Base-by-base conservation (phyloP, 2,113 vertebrate genomes). In the Pimephales promelas region DNA sequence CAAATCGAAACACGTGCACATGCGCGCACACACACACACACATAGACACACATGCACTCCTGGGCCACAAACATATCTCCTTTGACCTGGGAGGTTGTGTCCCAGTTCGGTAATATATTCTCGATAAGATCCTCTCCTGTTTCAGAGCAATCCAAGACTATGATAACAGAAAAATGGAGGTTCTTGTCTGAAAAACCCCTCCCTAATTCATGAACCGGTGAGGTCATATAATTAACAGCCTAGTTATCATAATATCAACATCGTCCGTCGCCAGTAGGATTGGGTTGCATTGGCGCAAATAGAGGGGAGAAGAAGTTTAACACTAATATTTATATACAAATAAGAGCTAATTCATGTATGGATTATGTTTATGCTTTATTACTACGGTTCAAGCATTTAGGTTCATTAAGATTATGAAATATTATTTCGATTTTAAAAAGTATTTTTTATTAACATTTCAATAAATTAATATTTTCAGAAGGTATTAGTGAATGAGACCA, bases 241-340 rank as follows among this genome's bases (percentile, higher is more conserved):
- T 54, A 78, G 70, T 82, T 87, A 87, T 87, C 86, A 87, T 87
- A 85, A 87, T 73, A 83, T 87, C 86, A 87, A 87, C 86, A 87
- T 68, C 59, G 28, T 81, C 43, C 40, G 73, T 83, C 84, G 82
- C 85, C 81, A n/a, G 47, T 5, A n/a, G 75, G 49, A 36, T 83
- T 47, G n/a, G 24, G 70, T 87, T 87, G 73, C 81, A 68, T 2
- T 71, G 47, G 47, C 9, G 13, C 45, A 81, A 68, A 81, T 47
- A 22, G 18, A 80, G 61, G 47, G 22, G 8, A 18, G 45, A 66
- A 64, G 59, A 81, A 56, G 40, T 26, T 40, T 81, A 70, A 81
- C 26, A 26, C 61, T 34, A 75, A 72, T 47, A 72, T 78, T 43
- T 40, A 57, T 61, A 57, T 45, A 78, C 24, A 79, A 64, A 79